Evolutionary conservation across 2,888 invertebrate species (phyloP), one percentile per base, ranked within the genome.

Genomic region (Tromatobia lineatoria): DNA sequence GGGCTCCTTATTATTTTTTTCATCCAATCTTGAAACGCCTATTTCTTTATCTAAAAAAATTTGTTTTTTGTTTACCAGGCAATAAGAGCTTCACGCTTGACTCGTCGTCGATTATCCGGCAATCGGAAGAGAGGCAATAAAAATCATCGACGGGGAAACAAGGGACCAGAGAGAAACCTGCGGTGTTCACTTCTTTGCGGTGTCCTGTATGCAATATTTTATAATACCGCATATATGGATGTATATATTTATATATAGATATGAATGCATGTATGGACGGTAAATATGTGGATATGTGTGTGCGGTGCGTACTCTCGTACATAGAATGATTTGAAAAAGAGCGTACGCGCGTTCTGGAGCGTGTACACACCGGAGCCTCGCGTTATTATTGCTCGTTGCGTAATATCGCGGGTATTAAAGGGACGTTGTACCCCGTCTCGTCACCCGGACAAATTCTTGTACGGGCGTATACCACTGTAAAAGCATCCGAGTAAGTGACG

Each of bases 81-180:
- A 64, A 8, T 15, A 20, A 10, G 38, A 42, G 50, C 47, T 23
- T 71, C 42, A 52, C 88, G 82, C 88, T 89, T 82, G 87, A 87
- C 86, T 90, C 88, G 88, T 73, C 88, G 88, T 71, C 87, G 90
- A 91, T 91, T 89, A 90, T 90, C 90, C 91, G 91, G 90, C 91
- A 84, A 79, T 91, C 6, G 3, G 87, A 91, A 42, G 91, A 91
- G 91, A 90, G 90, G 90, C 90, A 89, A 87, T 92, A 92, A 91
- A 34, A 92, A 86, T 80, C 50, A 85, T 76, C 74, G 75, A 77
- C 59, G 67, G 52, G 59, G 45, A 73, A 73, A 61, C 59, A 29
- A 70, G 70, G 34, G 50, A 42, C 71, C 38, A 13, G 38, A 11
- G 18, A 71, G 70, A 38, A 70, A 38, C 29, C 52, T 52, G 52